Evolutionary conservation across 2,888 invertebrate genomes (phyloP).

Genomic region (Drosophila planitibia): DNA sequence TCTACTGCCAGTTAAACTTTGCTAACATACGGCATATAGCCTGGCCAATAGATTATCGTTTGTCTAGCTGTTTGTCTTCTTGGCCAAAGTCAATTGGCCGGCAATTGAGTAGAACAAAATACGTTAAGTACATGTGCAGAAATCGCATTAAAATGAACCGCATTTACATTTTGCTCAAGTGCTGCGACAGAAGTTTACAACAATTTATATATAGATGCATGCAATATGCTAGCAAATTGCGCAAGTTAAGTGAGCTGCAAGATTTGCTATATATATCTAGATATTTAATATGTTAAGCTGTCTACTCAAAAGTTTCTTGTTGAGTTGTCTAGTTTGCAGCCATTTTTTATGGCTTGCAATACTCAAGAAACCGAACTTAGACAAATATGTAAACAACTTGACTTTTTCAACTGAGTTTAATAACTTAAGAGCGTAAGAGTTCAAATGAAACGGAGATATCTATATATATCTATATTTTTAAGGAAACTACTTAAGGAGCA

Average conservation of each 20-base stretch:
- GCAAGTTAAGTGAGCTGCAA: background rate
- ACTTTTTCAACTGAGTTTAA: background rate
- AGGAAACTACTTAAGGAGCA: background rate
- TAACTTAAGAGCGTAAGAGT: background rate
- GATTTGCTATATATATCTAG: background rate
- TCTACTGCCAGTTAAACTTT: constrained; percentile 33
- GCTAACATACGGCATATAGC: constrained; percentile 32
- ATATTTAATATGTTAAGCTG: background rate
- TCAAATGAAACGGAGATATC: background rate
- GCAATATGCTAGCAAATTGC: constrained; percentile 6
- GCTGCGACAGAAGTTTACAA: constrained; percentile 43
- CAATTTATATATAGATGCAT: background rate
- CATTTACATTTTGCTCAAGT: constrained; percentile 52
- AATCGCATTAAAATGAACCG: constrained; percentile 59
- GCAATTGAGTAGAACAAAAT: constrained; percentile 66
- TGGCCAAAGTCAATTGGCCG: constrained; percentile 55
- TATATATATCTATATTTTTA: background rate
- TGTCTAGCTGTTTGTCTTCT: constrained; percentile 13
- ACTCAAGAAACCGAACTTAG: background rate
- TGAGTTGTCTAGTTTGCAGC: background rate
- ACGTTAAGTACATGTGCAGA: constrained; percentile 53
- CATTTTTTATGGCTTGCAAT: background rate
- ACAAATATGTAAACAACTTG: background rate
- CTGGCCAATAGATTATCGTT: constrained; percentile 2
- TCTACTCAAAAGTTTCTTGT: background rate